Percentiles rank a stretch among this genome's conserved stretches.
Conservation (phyloP, 2,888 invertebrate species). For the Pasiphila rectangulata region DNA sequence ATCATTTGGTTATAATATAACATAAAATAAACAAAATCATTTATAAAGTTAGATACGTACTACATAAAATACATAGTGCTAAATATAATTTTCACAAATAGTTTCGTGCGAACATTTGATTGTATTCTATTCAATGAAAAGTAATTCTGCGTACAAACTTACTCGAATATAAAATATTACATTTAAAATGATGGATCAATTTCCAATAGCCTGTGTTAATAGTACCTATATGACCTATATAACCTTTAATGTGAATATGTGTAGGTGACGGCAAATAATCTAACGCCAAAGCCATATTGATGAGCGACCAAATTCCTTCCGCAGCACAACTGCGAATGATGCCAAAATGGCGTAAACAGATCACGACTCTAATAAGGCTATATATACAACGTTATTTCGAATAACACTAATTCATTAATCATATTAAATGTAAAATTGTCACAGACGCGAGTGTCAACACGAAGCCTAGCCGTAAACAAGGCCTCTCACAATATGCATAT, state of each 20-base stretch:
- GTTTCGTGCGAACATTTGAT: conserved; percentile 17
- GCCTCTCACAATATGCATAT: conserved; percentile 1
- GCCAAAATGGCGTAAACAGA: conserved; percentile 10
- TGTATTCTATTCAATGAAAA: conserved; percentile 4
- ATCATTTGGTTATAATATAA: conserved; percentile 40
- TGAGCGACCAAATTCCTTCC: conserved; percentile 1
- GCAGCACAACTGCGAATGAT: neutral
- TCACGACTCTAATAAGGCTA: conserved; percentile 20
- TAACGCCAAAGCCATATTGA: conserved; percentile 7
- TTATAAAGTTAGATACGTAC: conserved; percentile 22
- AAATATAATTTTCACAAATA: conserved; percentile 44
- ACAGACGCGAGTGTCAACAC: conserved; percentile 46
- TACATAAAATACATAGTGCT: conserved; percentile 48
- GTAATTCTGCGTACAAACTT: conserved; percentile 14
- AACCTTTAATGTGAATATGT: conserved; percentile 13
- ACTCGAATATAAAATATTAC: conserved; percentile 17
- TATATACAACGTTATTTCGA: conserved; percentile 30
- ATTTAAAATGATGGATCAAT: conserved; percentile 1
- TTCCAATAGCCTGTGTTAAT: conserved; percentile 9
- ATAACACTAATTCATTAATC: conserved; percentile 26
- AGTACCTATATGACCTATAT: too few relatives aligned
- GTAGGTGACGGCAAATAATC: conserved; percentile 7
- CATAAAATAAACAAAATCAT: conserved; percentile 48
- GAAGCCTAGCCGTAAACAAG: conserved; percentile 24
- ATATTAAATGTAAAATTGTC: conserved; percentile 35